phyloP scores from a whole-genome alignment of 1,140 invertebrate species.

The Achroia grisella region DNA sequence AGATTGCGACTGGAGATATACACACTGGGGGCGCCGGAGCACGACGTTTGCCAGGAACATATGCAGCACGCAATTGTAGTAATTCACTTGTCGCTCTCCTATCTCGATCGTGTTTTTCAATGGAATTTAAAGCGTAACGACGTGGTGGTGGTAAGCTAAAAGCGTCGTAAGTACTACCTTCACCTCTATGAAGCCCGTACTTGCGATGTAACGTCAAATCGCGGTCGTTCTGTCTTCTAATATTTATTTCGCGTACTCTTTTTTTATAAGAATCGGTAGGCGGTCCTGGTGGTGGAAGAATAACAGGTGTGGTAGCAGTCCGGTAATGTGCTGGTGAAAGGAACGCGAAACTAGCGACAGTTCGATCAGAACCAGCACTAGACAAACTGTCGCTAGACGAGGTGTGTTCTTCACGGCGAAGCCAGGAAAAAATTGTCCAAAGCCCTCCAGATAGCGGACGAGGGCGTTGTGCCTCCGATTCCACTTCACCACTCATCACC shows the following conservation, averaged over 20 bases:
- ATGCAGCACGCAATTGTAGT: constrained; percentile 69
- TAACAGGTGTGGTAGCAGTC: constrained; percentile 36
- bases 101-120: constrained; percentile 44
- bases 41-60: constrained; percentile 83
- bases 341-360: constrained; percentile 82
- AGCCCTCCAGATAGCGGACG: constrained; percentile 54
- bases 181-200: constrained; percentile 75
- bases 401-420: constrained; percentile 45
- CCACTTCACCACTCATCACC: constrained; percentile 52
- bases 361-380: constrained; percentile 77
- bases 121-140: constrained; percentile 27
- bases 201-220: constrained; percentile 77
- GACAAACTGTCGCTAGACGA: constrained; percentile 55
- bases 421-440: constrained; percentile 58
- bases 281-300: constrained; percentile 67
- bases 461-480: constrained; percentile 37
- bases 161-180: constrained; percentile 64
- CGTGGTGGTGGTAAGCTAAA: constrained; percentile 73
- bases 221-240: constrained; percentile 70
- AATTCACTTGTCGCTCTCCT: constrained; percentile 74
- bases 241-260: constrained; percentile 75
- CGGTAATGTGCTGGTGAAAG: constrained; percentile 71
- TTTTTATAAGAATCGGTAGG: constrained; percentile 77
- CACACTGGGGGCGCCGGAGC: constrained; percentile 79
- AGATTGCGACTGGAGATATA: constrained; percentile 9